Evolutionary conservation across 2,113 vertebrate species (phyloP).

Genomic region (Epinephelus cyanopodus): DNA sequence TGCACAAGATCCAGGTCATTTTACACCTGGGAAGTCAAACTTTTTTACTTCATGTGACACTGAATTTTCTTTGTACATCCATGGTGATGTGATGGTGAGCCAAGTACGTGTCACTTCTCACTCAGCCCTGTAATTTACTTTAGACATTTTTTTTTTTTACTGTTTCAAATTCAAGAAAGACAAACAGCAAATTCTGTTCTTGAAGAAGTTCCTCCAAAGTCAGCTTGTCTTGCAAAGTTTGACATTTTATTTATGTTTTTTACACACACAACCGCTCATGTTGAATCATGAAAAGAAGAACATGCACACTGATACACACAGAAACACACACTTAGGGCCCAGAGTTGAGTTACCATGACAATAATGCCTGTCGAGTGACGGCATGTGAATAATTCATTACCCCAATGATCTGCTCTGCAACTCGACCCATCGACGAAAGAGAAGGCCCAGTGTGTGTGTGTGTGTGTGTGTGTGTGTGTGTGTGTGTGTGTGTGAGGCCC

Average conservation of each 20-base stretch:
- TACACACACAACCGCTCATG: background rate
- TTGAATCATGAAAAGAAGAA: background rate
- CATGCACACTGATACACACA: slow-evolving; percentile 3
- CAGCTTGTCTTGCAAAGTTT: background rate
- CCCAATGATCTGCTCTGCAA: slow-evolving; percentile 56
- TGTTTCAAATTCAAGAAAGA: background rate
- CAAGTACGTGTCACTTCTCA: background rate
- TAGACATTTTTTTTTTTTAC: background rate
- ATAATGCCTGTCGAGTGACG: slow-evolving; percentile 43
- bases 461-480: slow-evolving; percentile 6
- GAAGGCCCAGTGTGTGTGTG: background rate
- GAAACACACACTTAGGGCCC: slow-evolving; percentile 31
- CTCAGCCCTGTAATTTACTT: background rate
- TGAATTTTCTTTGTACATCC: no score
- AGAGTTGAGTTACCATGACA: slow-evolving; percentile 60
- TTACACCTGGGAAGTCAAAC: no score
- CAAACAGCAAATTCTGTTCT: background rate
- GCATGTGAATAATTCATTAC: slow-evolving; percentile 74
- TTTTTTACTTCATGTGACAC: no score
- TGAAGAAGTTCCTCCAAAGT: background rate
- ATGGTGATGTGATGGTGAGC: no score
- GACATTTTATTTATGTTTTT: background rate
- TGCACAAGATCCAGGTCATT: no score
- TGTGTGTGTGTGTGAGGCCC: background rate
- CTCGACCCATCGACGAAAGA: slow-evolving; percentile 44